Evolutionary conservation across 1,140 invertebrate genomes (phyloP).

Genomic region (Mya arenaria): DNA sequence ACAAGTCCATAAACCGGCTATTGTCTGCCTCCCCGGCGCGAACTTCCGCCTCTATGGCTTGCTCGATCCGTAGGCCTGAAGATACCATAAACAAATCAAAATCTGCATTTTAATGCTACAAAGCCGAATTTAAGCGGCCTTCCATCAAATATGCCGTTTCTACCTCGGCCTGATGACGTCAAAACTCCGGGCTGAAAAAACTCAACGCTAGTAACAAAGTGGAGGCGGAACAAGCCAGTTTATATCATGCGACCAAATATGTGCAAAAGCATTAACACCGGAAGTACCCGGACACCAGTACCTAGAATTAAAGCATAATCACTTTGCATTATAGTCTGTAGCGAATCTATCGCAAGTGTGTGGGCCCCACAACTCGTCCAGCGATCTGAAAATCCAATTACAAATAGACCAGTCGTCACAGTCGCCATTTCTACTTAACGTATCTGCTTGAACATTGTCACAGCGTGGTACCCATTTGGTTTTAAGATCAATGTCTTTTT

Average conservation of each 20-base stretch:
- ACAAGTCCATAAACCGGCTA: neutral
- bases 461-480: neutral
- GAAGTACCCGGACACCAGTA: neutral
- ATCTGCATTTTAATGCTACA: neutral
- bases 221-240: constrained; percentile 48
- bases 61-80: neutral
- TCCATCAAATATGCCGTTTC: constrained; percentile 37
- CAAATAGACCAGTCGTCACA: neutral
- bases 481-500: neutral
- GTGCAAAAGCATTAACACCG: neutral
- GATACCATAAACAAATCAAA: neutral
- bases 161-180: neutral
- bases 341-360: constrained; percentile 9
- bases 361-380: neutral
- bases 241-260: neutral
- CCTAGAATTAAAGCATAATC: neutral
- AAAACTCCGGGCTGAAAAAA: constrained; percentile 1
- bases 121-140: neutral
- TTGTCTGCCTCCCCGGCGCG: neutral
- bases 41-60: neutral
- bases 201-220: too few species aligned
- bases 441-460: constrained; percentile 6
- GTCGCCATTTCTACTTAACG: neutral
- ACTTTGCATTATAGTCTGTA: constrained; percentile 18
- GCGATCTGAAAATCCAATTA: neutral